phyloP scores from a whole-genome alignment of 2,797 vertebrate species.

The Loriculus beryllinus region DNA sequence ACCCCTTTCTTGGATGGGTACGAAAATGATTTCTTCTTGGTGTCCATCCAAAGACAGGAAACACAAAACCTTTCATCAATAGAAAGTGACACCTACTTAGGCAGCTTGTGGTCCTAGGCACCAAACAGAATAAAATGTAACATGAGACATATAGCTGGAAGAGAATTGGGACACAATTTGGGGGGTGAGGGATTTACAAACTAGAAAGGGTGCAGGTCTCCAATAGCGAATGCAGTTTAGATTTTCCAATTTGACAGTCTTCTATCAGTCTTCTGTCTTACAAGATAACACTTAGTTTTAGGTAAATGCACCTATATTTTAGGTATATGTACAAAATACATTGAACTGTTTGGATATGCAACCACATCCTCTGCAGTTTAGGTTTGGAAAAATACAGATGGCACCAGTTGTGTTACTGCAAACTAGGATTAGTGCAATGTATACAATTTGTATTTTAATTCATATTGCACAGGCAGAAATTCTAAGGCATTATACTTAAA shows the following conservation, averaged over 20 bases:
- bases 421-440: background rate
- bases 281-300: background rate
- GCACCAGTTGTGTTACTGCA: background rate
- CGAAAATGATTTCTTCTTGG: background rate
- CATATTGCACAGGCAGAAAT: background rate
- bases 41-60: background rate
- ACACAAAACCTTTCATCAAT: background rate
- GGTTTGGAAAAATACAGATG: background rate
- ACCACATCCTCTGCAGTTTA: background rate
- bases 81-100: background rate
- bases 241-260: background rate
- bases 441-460: background rate
- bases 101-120: background rate
- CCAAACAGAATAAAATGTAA: background rate
- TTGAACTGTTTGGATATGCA: background rate
- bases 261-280: background rate
- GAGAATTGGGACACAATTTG: background rate
- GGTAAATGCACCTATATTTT: background rate
- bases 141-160: background rate
- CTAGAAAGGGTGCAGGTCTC: background rate
- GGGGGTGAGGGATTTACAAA: background rate
- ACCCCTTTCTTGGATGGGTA: background rate
- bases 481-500: background rate
- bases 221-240: background rate
- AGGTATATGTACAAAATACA: background rate